Percentiles rank a stretch among this genome's conserved stretches.
phyloP scores from a whole-genome alignment of 2,113 vertebrate genomes.

The Leptobrachium ailaonicum region DNA sequence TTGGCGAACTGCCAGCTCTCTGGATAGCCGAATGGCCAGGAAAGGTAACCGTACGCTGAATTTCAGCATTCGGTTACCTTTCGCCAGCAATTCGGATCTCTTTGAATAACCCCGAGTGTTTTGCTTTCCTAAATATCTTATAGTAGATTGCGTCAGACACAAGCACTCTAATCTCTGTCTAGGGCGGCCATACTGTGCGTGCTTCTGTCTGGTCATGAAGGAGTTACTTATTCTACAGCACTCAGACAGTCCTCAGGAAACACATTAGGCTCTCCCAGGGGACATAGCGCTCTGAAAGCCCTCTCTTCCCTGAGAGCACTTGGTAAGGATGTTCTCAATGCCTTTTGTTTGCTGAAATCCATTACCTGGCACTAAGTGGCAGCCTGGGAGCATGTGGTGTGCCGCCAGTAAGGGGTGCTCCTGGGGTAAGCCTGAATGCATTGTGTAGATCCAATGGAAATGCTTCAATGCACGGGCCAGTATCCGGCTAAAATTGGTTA shows the following conservation, averaged over 20 bases:
- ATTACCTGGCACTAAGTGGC: slow-evolving; percentile 29
- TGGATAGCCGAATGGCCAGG: no score
- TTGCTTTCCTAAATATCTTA: no score
- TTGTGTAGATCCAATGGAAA: background rate
- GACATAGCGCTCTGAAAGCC: slow-evolving; percentile 24
- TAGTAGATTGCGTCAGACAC: no score
- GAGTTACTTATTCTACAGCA: background rate
- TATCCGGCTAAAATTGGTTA: background rate
- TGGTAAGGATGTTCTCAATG: slow-evolving; percentile 15
- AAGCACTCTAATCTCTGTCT: no score
- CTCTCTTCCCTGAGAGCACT: slow-evolving; percentile 15
- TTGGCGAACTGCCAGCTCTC: no score
- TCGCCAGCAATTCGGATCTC: no score
- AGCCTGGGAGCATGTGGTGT: slow-evolving; percentile 18
- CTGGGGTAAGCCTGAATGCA: background rate
- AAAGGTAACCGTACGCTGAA: no score
- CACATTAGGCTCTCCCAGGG: slow-evolving; percentile 20
- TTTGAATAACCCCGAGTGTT: no score
- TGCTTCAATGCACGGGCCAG: background rate
- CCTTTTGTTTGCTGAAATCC: slow-evolving; percentile 29
- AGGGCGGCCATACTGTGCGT: no score
- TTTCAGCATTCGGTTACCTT: no score
- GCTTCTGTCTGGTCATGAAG: background rate
- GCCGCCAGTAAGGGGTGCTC: slow-evolving; percentile 20
- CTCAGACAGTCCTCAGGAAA: slow-evolving; percentile 5